A percentile compares a stretch with the other conserved stretches of the same genome.
Conservation (phyloP, 2,888 invertebrate species). For the Callyntrura guangdongensis region DNA sequence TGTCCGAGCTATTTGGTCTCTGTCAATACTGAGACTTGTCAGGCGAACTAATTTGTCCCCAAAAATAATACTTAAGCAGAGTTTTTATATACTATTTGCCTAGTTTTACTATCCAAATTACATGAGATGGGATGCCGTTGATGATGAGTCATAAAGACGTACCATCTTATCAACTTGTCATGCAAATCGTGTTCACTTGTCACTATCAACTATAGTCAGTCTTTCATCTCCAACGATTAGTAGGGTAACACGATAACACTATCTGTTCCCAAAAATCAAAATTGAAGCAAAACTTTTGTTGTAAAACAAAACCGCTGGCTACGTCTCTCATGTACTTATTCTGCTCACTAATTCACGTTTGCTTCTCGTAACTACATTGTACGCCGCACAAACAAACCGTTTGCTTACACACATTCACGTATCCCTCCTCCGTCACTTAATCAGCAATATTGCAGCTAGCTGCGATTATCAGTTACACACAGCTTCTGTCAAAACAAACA, state of each 20-base stretch:
- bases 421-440: not conserved
- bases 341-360: too few species aligned
- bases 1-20: too few species aligned
- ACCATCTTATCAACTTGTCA: not conserved
- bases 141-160: not conserved
- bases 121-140: not conserved
- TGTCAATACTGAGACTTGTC: too few species aligned
- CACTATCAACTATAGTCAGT: conserved; percentile 5
- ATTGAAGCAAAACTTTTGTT: not conserved
- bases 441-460: too few species aligned
- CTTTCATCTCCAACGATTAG: conserved; percentile 13
- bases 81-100: not conserved
- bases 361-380: too few species aligned
- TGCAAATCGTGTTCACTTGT: not conserved
- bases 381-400: too few species aligned
- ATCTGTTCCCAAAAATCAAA: not conserved
- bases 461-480: too few species aligned
- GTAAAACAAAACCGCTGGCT: not conserved
- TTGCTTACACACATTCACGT: not conserved
- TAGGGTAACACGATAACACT: not conserved
- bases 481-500: too few species aligned
- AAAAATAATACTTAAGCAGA: not conserved
- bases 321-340: not conserved
- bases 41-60: not conserved
- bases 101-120: too few species aligned